Percentiles rank a stretch among this genome's conserved stretches.
These are phyloP conservation scores for Xyrauchen texanus DNA, from an alignment of 2,113 vertebrate species.

Conservation along the genomic window DNA sequence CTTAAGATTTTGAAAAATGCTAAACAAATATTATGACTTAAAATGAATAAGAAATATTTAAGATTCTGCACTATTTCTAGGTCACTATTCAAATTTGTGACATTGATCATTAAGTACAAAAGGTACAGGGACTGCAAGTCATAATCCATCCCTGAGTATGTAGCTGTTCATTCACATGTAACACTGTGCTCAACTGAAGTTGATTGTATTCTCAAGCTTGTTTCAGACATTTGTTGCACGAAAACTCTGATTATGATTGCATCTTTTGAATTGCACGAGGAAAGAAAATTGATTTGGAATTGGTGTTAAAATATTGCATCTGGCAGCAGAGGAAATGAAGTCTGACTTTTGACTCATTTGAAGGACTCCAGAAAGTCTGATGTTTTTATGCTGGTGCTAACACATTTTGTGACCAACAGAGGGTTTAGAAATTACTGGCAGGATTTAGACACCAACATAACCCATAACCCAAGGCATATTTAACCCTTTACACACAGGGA, in stretches of 20 bases:
- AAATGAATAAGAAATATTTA: too few species aligned
- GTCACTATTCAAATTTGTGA: too few species aligned
- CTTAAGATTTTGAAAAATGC: too few species aligned
- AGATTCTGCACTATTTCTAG: too few species aligned
- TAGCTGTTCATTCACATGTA: not conserved
- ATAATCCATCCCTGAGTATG: too few species aligned
- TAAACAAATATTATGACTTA: too few species aligned
- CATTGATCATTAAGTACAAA: too few species aligned
- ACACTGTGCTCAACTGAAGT: not conserved
- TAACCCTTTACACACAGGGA: not conserved
- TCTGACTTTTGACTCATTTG: not conserved
- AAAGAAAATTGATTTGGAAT: not conserved
- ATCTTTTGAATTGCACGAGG: slow-evolving; percentile 3
- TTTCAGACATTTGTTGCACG: not conserved
- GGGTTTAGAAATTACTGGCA: not conserved
- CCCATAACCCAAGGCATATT: not conserved
- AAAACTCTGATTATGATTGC: not conserved
- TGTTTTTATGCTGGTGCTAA: not conserved
- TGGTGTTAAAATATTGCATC: not conserved
- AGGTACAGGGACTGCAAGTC: too few species aligned
- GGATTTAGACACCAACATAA: not conserved
- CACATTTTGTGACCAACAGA: not conserved
- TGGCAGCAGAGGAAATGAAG: not conserved
- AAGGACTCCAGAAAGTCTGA: not conserved
- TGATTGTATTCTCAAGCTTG: not conserved